A percentile compares a stretch with the other conserved stretches of the same genome.
These are phyloP conservation scores for Astyanax mexicanus DNA, from an alignment of 2,797 vertebrate species.

Conservation along the genomic window DNA sequence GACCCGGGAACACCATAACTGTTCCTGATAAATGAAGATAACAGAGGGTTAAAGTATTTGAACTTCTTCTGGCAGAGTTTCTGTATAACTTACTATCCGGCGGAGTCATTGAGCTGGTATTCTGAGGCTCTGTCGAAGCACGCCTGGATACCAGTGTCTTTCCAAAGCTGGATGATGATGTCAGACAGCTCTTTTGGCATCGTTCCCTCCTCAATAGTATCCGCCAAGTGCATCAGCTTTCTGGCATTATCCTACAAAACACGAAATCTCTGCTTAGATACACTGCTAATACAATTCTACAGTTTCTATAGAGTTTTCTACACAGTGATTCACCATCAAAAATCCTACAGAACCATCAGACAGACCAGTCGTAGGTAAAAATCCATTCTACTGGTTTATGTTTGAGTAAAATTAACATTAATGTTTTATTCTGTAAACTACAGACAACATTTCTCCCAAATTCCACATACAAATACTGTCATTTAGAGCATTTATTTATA, in stretches of 20 bases:
- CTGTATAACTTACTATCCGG: constrained; percentile 90
- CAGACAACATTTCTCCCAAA: too few species aligned
- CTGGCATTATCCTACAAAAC: constrained; percentile 89
- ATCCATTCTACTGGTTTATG: too few species aligned
- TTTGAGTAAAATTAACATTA: too few species aligned
- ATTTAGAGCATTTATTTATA: too few species aligned
- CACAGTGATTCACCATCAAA: background rate
- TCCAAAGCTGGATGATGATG: constrained; percentile 94
- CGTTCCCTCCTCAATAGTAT: constrained; percentile 95
- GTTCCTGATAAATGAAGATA: too few species aligned
- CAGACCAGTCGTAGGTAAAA: too few species aligned
- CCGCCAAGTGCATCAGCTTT: constrained; percentile 93
- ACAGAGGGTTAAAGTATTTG: too few species aligned
- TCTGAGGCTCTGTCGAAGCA: constrained; percentile 96
- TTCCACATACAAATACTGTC: too few species aligned
- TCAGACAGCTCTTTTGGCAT: constrained; percentile 97
- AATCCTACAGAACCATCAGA: background rate
- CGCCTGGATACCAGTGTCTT: constrained; percentile 91
- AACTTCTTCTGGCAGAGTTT: constrained; percentile 5
- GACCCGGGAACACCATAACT: too few species aligned
- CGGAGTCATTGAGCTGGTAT: constrained; percentile 98
- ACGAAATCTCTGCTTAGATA: constrained; percentile 9
- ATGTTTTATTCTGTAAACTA: too few species aligned
- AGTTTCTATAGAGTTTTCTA: too few species aligned
- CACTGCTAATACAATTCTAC: background rate